A percentile compares a stretch with the other conserved stretches of the same genome.
These are phyloP conservation scores for Crotalus viridis DNA, from an alignment of 2,113 vertebrate genomes.

Conservation along the genomic window DNA sequence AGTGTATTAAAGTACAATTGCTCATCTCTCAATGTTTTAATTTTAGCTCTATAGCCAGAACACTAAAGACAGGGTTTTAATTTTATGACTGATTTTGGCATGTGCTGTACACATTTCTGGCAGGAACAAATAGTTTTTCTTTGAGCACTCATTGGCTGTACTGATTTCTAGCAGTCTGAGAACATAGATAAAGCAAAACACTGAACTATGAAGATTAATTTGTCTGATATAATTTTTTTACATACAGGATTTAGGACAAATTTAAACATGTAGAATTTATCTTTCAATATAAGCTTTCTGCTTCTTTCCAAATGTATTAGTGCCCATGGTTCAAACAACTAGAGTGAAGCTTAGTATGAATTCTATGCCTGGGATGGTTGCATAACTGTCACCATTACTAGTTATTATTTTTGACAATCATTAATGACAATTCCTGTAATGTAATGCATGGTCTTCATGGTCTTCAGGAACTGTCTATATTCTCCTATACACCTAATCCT, in stretches of 20 bases:
- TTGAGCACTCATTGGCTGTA: neutral
- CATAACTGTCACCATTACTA: neutral
- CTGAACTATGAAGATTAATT: conserved; percentile 15
- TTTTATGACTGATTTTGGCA: neutral
- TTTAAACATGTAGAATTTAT: conserved; percentile 3
- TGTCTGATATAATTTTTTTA: neutral
- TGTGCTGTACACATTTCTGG: neutral
- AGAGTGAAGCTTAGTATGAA: neutral
- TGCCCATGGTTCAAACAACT: neutral
- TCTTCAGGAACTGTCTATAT: neutral
- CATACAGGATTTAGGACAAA: conserved; percentile 30
- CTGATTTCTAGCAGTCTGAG: neutral
- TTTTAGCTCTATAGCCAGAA: conserved; percentile 11
- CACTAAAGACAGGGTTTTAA: neutral
- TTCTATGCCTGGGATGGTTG: neutral
- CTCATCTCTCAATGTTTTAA: conserved; percentile 32
- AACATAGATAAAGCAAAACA: neutral
- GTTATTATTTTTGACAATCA: neutral
- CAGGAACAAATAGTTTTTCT: neutral
- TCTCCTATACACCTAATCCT: neutral
- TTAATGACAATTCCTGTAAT: neutral
- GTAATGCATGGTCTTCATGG: neutral
- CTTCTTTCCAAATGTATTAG: neutral
- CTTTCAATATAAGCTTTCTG: neutral
- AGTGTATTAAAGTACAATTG: conserved; percentile 57